Base-by-base conservation (phyloP, 2,113 vertebrate genomes). In the Chaetorhynchus papuensis region DNA sequence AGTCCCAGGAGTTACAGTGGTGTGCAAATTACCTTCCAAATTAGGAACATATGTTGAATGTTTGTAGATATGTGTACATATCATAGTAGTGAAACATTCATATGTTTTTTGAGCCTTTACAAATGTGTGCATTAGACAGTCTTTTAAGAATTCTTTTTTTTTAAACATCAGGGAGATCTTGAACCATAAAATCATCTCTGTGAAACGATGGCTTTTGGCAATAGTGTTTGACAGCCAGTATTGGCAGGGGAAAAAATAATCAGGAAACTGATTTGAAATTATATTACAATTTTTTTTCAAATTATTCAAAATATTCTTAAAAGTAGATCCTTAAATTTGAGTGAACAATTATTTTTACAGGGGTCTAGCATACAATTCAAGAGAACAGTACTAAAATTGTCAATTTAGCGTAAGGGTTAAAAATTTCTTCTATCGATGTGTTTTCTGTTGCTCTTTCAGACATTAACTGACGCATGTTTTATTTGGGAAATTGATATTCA, bases 401-500 rank as follows among this genome's bases (percentile, higher is more conserved):
- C 3, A 9, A 11, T 81, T 88, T 37, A 80, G 74, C 31, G 18
- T 69, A 79, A 66, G 7, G 20, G 18, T 49, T 91, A 70, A 86
- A 76, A 54, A 37, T 69, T 92, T 49, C 13, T 83, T 90, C 23
- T 28, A 8, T 11, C 18, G 31, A 53, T 75, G n/a, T 66, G n/a
- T 31, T 30, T 3, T 57, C 26, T 68, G 5, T 81, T 74, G 20
- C 22, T 42, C 31, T 90, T 87, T 74, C 83, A 72, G 35, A 86
- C 24, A 83, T 74, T 74, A 87, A 74, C 15, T 63, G 64, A 88
- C 49, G 54, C 15, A 37, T 75, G 64, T 89, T 33, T 6, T 80
- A 52, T 68, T 91, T 88, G 44, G 82, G 84, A 89, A 97, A 97
- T 82, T 89, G 79, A 89, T 95, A 92, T 69, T 96, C 90, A 75